Evolutionary conservation across 2,113 vertebrate genomes (phyloP), one percentile per base, ranked within the genome.

Genomic region (Phalacrocorax carbo): DNA sequence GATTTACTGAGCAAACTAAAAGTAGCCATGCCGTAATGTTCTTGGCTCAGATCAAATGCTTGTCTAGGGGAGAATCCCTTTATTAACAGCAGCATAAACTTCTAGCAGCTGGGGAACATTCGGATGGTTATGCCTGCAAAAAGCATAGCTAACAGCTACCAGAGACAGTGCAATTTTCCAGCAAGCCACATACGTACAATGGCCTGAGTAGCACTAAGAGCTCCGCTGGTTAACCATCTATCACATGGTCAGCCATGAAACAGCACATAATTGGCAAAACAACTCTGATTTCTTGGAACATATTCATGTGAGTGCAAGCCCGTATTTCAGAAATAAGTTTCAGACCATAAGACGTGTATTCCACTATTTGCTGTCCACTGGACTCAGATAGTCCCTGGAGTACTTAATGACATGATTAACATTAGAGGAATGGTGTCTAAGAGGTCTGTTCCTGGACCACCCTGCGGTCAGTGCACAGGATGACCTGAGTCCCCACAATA

Each of bases 1-100:
- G 82, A 93, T 95, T 93, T 95, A 90, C 91, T 78, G 64, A 91
- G 71, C 61, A 90, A 94, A 91, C 82, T 69, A 61, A 72, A 83
- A 93, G 91, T 81, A 86, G 23, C 64, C 13, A 15, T 42, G 55
- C 73, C 66, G 15, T 62, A 75, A 75, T 27, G 54, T 84, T 76
- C 80, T 95, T 65, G 75, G 69, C 70, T 95, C 91, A 49, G 65
- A 90, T 52, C 89, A 86, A 96, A 94, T 69, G 55, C 55, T 90
- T 44, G 6, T 93, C 82, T 60, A 40, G 84, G 76, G 66, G 38
- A 94, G 60, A 93, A 83, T 55, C 16, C 48, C 64, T 96, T 94
- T 87, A 93, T 93, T 91, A 95, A 88, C 54, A 89, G 66, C 46
- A 79, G 51, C 77, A 38, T 11, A 82, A 91, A 93, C 36, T 76